A percentile compares a stretch with the other conserved stretches of the same genome.
These are phyloP conservation scores for Drosophila testacea DNA, from an alignment of 2,888 invertebrate species.

Conservation along the genomic window DNA sequence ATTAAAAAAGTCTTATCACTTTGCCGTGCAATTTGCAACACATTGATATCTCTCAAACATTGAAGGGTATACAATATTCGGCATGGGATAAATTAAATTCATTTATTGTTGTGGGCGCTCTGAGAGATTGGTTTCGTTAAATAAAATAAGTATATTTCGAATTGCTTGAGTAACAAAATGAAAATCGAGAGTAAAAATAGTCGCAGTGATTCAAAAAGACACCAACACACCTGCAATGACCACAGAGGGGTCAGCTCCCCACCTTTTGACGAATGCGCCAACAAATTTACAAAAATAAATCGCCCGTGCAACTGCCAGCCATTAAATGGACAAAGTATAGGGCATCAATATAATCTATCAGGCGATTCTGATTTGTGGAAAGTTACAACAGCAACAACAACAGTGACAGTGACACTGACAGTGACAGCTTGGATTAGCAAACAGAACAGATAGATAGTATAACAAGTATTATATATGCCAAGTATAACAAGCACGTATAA, in stretches of 20 bases:
- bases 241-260: constrained; percentile 44
- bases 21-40: constrained; percentile 1
- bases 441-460: constrained; percentile 15
- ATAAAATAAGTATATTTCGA: constrained; percentile 59
- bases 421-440: constrained; percentile 23
- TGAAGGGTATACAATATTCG: constrained; percentile 42
- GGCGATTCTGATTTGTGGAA: constrained; percentile 44
- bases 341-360: constrained; percentile 8
- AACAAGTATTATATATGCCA: neutral
- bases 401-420: neutral
- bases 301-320: constrained; percentile 41
- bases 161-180: constrained; percentile 56
- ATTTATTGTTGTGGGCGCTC: constrained; percentile 46
- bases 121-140: constrained; percentile 40
- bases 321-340: constrained; percentile 13
- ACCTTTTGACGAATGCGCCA: constrained; percentile 50
- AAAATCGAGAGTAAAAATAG: constrained; percentile 78
- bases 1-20: neutral
- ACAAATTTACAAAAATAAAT: constrained; percentile 45
- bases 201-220: constrained; percentile 70
- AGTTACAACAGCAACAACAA: constrained; percentile 29
- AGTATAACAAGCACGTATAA: neutral
- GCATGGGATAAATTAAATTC: constrained; percentile 10
- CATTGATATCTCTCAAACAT: neutral
- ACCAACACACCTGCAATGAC: constrained; percentile 65